These are phyloP conservation scores for Brachyptera putata DNA, from an alignment of 2,888 invertebrate species.

Conservation along the genomic window DNA sequence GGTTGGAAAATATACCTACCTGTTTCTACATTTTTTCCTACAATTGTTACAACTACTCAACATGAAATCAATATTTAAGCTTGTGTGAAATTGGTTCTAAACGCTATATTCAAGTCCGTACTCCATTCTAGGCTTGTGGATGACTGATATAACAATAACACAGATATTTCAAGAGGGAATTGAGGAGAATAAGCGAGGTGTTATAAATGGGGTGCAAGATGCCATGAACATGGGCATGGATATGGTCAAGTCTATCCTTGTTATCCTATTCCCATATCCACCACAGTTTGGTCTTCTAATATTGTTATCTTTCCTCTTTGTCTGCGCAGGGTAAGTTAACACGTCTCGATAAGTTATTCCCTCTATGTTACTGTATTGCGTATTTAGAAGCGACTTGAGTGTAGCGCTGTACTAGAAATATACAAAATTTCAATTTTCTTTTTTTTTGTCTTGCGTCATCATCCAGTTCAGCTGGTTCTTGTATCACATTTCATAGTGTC, in stretches of 20 bases:
- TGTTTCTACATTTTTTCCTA: no score
- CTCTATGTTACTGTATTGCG: no score
- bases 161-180: slow-evolving; percentile 50
- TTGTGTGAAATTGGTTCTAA: no score
- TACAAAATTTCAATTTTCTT: background rate
- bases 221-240: slow-evolving; percentile 50
- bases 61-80: no score
- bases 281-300: slow-evolving; percentile 48
- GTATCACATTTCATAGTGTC: no score
- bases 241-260: slow-evolving; percentile 47
- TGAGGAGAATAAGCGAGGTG: slow-evolving; percentile 46
- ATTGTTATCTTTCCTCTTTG: slow-evolving; percentile 44
- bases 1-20: no score
- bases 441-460: background rate
- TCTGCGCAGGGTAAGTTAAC: slow-evolving; percentile 36
- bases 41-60: no score
- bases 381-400: no score
- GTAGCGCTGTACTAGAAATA: background rate
- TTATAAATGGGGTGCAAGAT: slow-evolving; percentile 50
- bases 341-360: background rate
- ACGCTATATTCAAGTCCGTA: background rate
- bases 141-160: slow-evolving; percentile 49
- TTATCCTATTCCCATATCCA: slow-evolving; percentile 46
- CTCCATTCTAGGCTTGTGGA: slow-evolving; percentile 47
- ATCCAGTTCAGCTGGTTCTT: no score